phyloP scores from a whole-genome alignment of 2,888 invertebrate genomes.

The Glyphotaelius pellucidus region DNA sequence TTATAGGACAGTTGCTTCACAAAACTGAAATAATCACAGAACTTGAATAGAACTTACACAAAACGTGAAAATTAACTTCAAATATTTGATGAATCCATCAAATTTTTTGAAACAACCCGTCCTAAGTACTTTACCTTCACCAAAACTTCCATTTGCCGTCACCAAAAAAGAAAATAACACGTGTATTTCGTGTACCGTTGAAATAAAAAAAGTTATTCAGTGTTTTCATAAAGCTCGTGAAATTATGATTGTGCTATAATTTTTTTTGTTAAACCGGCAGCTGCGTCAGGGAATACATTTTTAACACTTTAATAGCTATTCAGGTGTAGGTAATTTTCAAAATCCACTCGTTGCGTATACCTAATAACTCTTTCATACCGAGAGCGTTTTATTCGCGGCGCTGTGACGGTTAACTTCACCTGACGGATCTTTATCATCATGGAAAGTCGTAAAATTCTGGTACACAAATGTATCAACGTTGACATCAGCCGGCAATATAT shows the following conservation, averaged over 20 bases:
- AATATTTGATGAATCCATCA: too few relatives aligned
- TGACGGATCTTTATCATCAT: slow-evolving; percentile 37
- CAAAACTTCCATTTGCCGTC: too few relatives aligned
- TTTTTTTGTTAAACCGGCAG: not conserved
- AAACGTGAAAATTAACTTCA: too few relatives aligned
- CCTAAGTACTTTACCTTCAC: too few relatives aligned
- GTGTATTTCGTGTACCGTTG: not conserved
- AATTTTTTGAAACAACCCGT: too few relatives aligned
- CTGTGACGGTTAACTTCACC: not conserved
- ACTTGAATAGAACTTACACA: too few relatives aligned
- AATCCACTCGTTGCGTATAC: slow-evolving; percentile 2
- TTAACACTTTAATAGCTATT: slow-evolving; percentile 27
- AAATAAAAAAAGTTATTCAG: not conserved
- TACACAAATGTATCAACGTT: slow-evolving; percentile 51
- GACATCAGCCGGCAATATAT: slow-evolving; percentile 1
- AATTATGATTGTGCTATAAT: not conserved
- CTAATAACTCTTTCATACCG: slow-evolving; percentile 26
- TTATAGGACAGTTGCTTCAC: too few relatives aligned
- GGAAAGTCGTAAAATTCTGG: slow-evolving; percentile 50
- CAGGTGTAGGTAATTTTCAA: not conserved
- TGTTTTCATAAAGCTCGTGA: not conserved
- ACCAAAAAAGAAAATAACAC: not conserved
- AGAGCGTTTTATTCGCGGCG: not conserved
- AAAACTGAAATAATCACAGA: too few relatives aligned
- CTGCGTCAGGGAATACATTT: slow-evolving; percentile 22